phyloP scores from a whole-genome alignment of 2,797 vertebrate species.

The Accipiter superciliosus region DNA sequence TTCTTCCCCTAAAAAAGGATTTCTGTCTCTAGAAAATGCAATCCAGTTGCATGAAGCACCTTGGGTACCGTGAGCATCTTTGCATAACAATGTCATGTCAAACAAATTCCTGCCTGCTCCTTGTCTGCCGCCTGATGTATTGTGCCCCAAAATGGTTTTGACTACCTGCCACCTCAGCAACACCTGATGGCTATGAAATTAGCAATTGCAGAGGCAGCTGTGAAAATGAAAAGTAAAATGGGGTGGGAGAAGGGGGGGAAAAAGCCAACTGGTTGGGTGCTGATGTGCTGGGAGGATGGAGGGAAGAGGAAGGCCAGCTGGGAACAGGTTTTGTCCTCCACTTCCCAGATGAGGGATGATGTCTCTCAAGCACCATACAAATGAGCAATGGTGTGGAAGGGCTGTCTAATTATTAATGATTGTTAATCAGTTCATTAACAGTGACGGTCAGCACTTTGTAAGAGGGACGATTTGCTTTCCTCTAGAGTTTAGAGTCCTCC shows the following conservation, averaged over 20 bases:
- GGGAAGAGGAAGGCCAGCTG: neutral
- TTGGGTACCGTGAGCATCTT: neutral
- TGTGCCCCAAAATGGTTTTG: slow-evolving; percentile 50
- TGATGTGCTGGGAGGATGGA: neutral
- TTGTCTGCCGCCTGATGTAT: slow-evolving; percentile 50
- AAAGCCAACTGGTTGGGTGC: neutral
- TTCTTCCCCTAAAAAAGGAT: neutral
- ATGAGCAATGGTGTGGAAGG: neutral
- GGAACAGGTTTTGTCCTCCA: neutral
- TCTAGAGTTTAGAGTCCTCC: neutral
- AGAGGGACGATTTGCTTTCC: neutral
- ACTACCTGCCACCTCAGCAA: slow-evolving; percentile 51
- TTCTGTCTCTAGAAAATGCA: slow-evolving; percentile 36
- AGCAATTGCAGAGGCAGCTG: slow-evolving; percentile 56
- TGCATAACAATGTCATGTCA: slow-evolving; percentile 44
- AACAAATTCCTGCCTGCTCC: slow-evolving; percentile 35
- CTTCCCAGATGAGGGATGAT: neutral
- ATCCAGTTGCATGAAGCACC: neutral
- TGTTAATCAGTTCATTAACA: slow-evolving; percentile 52
- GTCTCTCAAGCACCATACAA: neutral
- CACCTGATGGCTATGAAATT: slow-evolving; percentile 40
- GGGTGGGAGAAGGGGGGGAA: neutral
- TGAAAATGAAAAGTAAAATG: slow-evolving; percentile 47
- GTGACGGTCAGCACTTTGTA: neutral
- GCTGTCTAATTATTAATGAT: slow-evolving; percentile 36